A percentile compares a stretch with the other conserved stretches of the same genome.
Evolutionary conservation across 2,888 invertebrate species (phyloP).

Genomic region (Drosophila borealis): DNA sequence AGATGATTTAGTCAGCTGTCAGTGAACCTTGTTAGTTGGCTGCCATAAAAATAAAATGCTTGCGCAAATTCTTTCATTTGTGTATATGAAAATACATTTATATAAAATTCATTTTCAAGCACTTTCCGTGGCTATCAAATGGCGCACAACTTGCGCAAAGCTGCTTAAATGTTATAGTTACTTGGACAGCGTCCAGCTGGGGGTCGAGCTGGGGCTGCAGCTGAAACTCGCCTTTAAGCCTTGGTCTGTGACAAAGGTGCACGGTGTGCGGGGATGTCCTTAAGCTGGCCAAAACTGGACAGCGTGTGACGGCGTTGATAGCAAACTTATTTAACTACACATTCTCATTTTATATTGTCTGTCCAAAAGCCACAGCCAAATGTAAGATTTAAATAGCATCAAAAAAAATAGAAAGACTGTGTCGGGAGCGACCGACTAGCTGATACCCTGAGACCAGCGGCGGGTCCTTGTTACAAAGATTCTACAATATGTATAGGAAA

Average conservation of each 20-base stretch:
- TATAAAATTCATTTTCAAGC: slow-evolving; percentile 45
- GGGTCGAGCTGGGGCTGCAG: neutral
- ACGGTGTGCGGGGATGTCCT: slow-evolving; percentile 17
- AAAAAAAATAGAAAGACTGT: no score
- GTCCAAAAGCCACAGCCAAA: neutral
- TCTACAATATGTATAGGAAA: no score
- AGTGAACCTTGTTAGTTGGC: slow-evolving; percentile 69
- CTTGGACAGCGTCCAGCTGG: slow-evolving; percentile 44
- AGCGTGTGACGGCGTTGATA: slow-evolving; percentile 64
- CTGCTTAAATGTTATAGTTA: slow-evolving; percentile 83
- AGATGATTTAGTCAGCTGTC: slow-evolving; percentile 69
- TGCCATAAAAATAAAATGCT: slow-evolving; percentile 63
- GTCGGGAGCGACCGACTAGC: no score
- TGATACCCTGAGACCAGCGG: no score
- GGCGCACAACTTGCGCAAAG: slow-evolving; percentile 73
- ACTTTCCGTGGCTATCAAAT: slow-evolving; percentile 63
- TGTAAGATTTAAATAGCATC: neutral
- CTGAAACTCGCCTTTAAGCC: slow-evolving; percentile 15
- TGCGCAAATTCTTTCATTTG: slow-evolving; percentile 7
- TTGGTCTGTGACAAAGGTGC: slow-evolving; percentile 55
- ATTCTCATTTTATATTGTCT: slow-evolving; percentile 61
- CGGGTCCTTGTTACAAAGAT: no score
- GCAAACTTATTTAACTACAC: slow-evolving; percentile 61
- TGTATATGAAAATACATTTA: slow-evolving; percentile 44
- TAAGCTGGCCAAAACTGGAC: slow-evolving; percentile 44